Conservation (phyloP, 2,797 vertebrate species). For the Philypnodon macrostomus region DNA sequence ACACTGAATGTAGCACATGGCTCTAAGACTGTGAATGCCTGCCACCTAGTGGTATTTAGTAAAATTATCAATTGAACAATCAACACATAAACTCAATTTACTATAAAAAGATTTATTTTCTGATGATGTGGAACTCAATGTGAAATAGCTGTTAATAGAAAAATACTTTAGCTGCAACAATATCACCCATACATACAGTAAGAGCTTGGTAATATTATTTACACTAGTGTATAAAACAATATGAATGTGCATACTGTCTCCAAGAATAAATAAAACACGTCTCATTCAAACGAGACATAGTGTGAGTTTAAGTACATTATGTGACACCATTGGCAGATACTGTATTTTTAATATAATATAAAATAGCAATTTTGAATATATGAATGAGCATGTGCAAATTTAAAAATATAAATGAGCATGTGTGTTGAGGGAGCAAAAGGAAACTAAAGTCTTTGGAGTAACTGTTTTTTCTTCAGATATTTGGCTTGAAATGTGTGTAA, state of each 20-base stretch:
- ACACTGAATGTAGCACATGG: neutral
- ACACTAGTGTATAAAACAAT: constrained; percentile 15
- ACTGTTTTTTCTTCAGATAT: constrained; percentile 46
- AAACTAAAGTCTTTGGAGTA: constrained; percentile 67
- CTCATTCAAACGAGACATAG: constrained; percentile 46
- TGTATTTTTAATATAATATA: constrained; percentile 51
- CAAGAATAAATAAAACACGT: constrained; percentile 40
- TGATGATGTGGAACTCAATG: constrained; percentile 50
- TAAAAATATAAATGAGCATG: constrained; percentile 44
- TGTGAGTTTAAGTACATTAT: constrained; percentile 32
- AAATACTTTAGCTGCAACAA: constrained; percentile 70
- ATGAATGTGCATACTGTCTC: constrained; percentile 36
- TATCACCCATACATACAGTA: constrained; percentile 41
- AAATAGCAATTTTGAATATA: constrained; percentile 57
- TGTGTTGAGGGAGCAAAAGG: constrained; percentile 30
- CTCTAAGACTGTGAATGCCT: constrained; percentile 10
- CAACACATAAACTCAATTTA: constrained; percentile 1
- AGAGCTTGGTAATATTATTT: constrained; percentile 43
- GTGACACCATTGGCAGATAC: constrained; percentile 51
- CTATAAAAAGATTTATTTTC: constrained; percentile 71
- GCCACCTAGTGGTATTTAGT: constrained; percentile 53
- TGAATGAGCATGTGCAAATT: constrained; percentile 62
- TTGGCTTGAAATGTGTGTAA: constrained; percentile 64
- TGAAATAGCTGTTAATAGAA: constrained; percentile 60
- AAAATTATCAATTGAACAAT: neutral